Evolutionary conservation across 1,140 invertebrate species (phyloP).

Genomic region (Brachionus sp.): DNA sequence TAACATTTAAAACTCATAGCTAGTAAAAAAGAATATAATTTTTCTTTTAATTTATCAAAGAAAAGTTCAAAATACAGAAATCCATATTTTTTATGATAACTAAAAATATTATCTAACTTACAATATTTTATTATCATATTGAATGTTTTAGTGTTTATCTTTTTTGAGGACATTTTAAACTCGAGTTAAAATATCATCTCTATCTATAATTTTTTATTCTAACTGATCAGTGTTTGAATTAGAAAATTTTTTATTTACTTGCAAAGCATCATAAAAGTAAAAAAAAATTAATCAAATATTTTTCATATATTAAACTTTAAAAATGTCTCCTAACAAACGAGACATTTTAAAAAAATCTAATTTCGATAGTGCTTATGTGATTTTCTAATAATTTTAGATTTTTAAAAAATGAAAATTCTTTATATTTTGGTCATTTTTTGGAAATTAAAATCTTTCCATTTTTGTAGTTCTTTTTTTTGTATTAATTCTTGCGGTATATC

Average conservation of each 20-base stretch:
- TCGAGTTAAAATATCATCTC: not conserved
- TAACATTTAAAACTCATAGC: no score
- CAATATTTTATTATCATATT: not conserved
- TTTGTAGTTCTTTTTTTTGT: conserved; percentile 29
- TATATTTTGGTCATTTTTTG: not conserved
- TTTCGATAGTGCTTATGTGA: no score
- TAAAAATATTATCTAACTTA: not conserved
- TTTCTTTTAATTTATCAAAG: no score
- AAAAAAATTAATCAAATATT: no score
- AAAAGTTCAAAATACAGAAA: not conserved
- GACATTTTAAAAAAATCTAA: no score
- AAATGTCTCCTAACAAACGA: no score
- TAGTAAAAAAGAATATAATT: no score
- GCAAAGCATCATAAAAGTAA: no score
- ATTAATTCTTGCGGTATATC: conserved; percentile 36
- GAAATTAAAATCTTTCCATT: not conserved
- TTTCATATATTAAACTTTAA: no score
- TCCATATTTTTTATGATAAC: not conserved
- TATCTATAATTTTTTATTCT: not conserved
- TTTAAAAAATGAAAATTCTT: not conserved
- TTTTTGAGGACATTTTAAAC: not conserved
- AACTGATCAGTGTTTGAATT: not conserved
- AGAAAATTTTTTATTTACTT: no score
- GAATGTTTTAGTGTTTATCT: not conserved
- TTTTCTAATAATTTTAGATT: not conserved